Conservation (phyloP, 2,888 invertebrate genomes). For the Pocota personata region DNA sequence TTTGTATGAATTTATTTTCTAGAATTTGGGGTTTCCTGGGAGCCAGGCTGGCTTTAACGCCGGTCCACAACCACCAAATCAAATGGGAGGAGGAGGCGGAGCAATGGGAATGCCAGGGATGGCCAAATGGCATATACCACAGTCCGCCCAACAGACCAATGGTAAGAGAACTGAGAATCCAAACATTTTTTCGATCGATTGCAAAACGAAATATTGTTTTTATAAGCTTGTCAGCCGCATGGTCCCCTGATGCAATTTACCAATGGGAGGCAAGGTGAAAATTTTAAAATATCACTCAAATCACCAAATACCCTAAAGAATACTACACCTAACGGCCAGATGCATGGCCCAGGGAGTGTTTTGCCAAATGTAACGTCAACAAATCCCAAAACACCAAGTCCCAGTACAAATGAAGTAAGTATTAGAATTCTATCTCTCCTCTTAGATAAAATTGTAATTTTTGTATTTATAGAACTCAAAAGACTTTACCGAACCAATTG, state of each 20-base stretch:
- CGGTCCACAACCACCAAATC: constrained; percentile 81
- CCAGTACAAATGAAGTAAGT: constrained; percentile 86
- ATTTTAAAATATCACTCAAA: constrained; percentile 83
- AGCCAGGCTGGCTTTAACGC: constrained; percentile 83
- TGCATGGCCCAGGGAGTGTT: constrained; percentile 78
- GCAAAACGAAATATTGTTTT: neutral
- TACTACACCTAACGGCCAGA: constrained; percentile 79
- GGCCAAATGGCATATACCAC: constrained; percentile 90
- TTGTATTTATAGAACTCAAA: constrained; percentile 81
- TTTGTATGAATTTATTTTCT: constrained; percentile 45
- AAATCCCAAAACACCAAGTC: constrained; percentile 93
- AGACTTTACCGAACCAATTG: constrained; percentile 87
- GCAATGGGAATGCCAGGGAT: constrained; percentile 80
- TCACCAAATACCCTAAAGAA: constrained; percentile 82
- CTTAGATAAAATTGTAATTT: neutral
- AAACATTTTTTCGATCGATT: neutral
- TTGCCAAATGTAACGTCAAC: constrained; percentile 87
- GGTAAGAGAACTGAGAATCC: constrained; percentile 79
- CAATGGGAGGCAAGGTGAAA: constrained; percentile 82
- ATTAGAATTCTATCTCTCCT: neutral
- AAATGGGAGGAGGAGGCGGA: constrained; percentile 80
- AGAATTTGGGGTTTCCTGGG: constrained; percentile 82
- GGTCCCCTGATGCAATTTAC: constrained; percentile 82
- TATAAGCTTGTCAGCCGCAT: constrained; percentile 80
- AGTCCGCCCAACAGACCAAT: constrained; percentile 82